phyloP scores from a whole-genome alignment of 2,888 invertebrate genomes.

The Sylvicola fuscatus region DNA sequence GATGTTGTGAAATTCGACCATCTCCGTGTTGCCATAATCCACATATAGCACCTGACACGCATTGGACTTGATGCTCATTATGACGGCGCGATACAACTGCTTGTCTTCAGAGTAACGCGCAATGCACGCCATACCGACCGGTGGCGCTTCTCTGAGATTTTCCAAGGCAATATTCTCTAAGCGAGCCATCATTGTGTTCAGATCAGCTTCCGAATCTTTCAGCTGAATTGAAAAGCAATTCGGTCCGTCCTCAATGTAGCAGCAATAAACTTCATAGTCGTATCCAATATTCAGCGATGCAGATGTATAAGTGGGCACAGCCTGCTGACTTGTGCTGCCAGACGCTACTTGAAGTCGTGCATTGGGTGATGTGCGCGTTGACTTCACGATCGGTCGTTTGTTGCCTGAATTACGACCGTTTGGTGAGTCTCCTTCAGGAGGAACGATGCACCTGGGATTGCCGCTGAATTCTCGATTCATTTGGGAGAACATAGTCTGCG shows the following conservation, averaged over 20 bases:
- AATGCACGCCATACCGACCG: slow-evolving; percentile 57
- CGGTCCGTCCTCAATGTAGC: slow-evolving; percentile 62
- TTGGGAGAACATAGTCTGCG: no score
- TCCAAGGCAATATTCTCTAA: slow-evolving; percentile 42
- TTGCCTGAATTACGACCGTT: no score
- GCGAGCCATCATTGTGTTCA: slow-evolving; percentile 49
- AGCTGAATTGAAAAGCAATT: slow-evolving; percentile 57
- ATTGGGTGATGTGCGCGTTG: no score
- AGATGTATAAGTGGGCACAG: slow-evolving; percentile 15
- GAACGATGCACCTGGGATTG: no score
- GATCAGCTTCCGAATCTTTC: slow-evolving; percentile 32
- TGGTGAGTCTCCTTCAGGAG: no score
- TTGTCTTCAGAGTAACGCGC: slow-evolving; percentile 49
- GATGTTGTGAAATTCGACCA: slow-evolving; percentile 45
- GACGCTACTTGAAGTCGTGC: slow-evolving; percentile 15
- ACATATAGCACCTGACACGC: slow-evolving; percentile 60
- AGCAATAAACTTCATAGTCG: slow-evolving; percentile 47
- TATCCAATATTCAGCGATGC: slow-evolving; percentile 30
- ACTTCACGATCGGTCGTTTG: no score
- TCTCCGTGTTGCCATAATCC: slow-evolving; percentile 61
- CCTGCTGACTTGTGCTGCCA: no score
- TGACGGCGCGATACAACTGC: slow-evolving; percentile 52
- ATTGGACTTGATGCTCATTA: slow-evolving; percentile 47
- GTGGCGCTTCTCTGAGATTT: slow-evolving; percentile 41
- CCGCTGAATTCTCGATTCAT: no score